These are phyloP conservation scores for Orthosia gothica DNA, from an alignment of 2,888 invertebrate genomes.

Conservation along the genomic window DNA sequence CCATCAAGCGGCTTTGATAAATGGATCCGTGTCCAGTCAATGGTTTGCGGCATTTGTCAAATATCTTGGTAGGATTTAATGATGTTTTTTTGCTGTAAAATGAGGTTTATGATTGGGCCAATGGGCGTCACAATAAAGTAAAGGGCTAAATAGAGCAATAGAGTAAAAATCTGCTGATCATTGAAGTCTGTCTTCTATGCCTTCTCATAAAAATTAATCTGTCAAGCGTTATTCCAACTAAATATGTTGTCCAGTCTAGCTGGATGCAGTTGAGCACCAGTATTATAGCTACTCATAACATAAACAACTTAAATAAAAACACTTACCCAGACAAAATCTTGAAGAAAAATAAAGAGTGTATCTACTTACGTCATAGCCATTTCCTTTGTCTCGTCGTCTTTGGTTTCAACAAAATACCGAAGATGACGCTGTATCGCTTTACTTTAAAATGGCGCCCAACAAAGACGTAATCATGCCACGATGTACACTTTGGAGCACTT, in stretches of 20 bases:
- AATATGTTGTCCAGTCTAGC: too few relatives aligned
- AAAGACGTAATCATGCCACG: background rate
- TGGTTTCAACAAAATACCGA: background rate
- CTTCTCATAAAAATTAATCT: too few relatives aligned
- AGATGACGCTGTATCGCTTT: background rate
- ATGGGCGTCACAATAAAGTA: background rate
- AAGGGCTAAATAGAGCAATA: too few relatives aligned
- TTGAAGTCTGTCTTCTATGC: background rate
- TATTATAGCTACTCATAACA: too few relatives aligned
- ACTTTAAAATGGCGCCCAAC: background rate
- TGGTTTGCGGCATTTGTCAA: conserved; percentile 41
- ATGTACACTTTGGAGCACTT: too few relatives aligned
- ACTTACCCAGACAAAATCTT: background rate
- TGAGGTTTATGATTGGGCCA: background rate
- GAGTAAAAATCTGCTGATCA: background rate
- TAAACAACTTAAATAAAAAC: too few relatives aligned
- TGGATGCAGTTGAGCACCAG: too few relatives aligned
- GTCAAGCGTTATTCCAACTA: too few relatives aligned
- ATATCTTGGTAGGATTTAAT: background rate
- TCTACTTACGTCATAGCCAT: background rate
- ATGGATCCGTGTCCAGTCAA: conserved; percentile 43
- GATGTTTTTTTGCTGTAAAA: background rate
- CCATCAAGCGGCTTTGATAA: conserved; percentile 62
- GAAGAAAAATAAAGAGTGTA: background rate
- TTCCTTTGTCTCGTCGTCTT: background rate